Evolutionary conservation across 2,113 vertebrate species (phyloP).

Genomic region (Callocephalon fimbriatum): DNA sequence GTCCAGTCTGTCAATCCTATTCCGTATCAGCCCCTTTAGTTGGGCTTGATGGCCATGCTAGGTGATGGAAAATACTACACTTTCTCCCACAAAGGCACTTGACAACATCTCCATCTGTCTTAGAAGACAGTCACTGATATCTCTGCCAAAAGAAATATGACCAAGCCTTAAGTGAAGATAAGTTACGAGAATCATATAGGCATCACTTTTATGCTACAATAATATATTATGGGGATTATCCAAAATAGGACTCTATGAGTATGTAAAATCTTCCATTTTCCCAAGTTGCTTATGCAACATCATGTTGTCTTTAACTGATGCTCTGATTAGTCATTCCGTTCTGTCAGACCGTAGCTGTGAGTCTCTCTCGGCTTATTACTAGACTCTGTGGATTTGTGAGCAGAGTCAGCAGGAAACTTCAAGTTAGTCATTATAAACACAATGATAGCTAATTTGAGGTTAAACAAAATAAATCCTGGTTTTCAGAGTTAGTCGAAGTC

Average conservation of each 20-base stretch:
- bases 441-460: constrained; percentile 32
- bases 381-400: background rate
- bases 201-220: background rate
- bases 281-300: background rate
- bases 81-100: background rate
- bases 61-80: background rate
- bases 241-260: background rate
- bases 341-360: background rate
- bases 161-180: background rate
- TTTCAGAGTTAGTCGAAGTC: background rate
- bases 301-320: background rate
- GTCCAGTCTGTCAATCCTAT: background rate
- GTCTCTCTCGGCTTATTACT: background rate
- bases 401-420: constrained; percentile 5
- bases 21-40: background rate
- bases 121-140: background rate
- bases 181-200: background rate
- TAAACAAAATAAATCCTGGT: background rate
- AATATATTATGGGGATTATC: background rate
- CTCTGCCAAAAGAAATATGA: background rate
- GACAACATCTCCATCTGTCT: background rate
- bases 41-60: background rate
- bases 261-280: background rate
- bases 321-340: background rate
- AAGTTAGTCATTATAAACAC: constrained; percentile 33